phyloP scores from a whole-genome alignment of 1,140 invertebrate genomes.

The Drosophila kurseongensis region DNA sequence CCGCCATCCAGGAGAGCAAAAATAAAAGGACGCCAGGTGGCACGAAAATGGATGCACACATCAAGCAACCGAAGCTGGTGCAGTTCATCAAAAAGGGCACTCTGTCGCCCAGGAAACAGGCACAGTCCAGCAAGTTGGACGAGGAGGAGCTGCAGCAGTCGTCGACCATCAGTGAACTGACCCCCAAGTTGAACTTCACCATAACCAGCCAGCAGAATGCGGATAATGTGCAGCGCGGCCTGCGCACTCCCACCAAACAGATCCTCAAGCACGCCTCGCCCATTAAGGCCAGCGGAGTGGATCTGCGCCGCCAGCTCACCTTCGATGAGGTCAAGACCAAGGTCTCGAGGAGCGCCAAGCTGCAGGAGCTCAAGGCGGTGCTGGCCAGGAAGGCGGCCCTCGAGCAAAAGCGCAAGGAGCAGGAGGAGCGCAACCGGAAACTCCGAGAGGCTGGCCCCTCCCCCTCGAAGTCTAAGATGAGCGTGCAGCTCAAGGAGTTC shows the following conservation, averaged over 20 bases:
- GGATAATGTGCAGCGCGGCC: conserved; percentile 63
- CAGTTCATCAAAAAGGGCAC: conserved; percentile 78
- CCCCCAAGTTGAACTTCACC: conserved; percentile 48
- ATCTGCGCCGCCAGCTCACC: conserved; percentile 86
- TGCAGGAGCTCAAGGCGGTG: conserved; percentile 88
- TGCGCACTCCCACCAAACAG: conserved; percentile 83
- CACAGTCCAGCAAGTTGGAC: conserved; percentile 34
- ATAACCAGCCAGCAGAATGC: conserved; percentile 57
- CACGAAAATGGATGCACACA: conserved; percentile 54
- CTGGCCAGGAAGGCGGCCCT: conserved; percentile 86
- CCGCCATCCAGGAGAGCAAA: conserved; percentile 30
- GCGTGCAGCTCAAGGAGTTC: conserved; percentile 88
- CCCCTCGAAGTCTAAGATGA: conserved; percentile 76
- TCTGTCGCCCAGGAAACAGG: conserved; percentile 72
- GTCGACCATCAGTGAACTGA: conserved; percentile 50
- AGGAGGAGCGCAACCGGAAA: conserved; percentile 76
- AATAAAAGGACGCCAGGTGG: conserved; percentile 54
- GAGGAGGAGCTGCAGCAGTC: conserved; percentile 15
- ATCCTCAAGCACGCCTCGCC: conserved; percentile 72
- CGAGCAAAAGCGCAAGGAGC: conserved; percentile 76
- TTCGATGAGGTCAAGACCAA: conserved; percentile 89
- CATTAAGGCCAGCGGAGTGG: conserved; percentile 75
- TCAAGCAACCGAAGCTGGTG: conserved; percentile 77
- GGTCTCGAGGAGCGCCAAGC: conserved; percentile 87
- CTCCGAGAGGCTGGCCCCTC: conserved; percentile 84